Evolutionary conservation across 2,888 invertebrate species (phyloP), one percentile per base, ranked within the genome.

Genomic region (Tridacna gigas): DNA sequence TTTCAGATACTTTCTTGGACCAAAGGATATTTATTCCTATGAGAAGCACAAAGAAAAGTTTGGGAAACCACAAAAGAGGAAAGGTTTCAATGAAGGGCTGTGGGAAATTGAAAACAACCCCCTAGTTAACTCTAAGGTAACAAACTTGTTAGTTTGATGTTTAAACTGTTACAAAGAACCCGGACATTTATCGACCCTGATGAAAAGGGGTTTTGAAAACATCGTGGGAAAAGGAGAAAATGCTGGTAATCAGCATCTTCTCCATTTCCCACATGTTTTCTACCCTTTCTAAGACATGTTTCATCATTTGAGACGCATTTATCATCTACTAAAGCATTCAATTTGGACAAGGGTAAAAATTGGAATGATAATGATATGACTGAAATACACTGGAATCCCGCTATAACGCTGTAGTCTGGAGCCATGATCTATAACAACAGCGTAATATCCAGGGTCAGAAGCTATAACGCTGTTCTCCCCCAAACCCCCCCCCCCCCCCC

Each of bases 11-110:
- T 89, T 96, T 96, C 87, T 97, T 96, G 97, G 97, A 92, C 95
- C 97, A 0, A 98, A 98, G 94, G 98, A 98, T 95, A 96, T 99
- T 26, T 98, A 96, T 93, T 97, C 97, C 77, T 99, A 98, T 93
- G 96, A 96, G 0, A 97, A 97, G 91, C 96, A 97, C 90, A 97
- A 97, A 95, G 97, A 96, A 90, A 97, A 97, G 95, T 97, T 96
- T 95, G 96, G 96, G 76, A 98, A 97, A 93, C 96, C 97, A 0
- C 96, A 97, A 89, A 98, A 98, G 94, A 96, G 97, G 56, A 97
- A 97, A 82, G 91, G 97, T 96, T 95, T 99, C 86, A 97, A 97
- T 82, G 98, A 98, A 92, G 99, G 98, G 0, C 96, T 99, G 25
- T 96, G 96, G 92, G 97, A 99, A 95, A 97, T 99, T 83, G 97